Base-by-base conservation (phyloP, 2,113 vertebrate species). In the Girardinichthys multiradiatus region DNA sequence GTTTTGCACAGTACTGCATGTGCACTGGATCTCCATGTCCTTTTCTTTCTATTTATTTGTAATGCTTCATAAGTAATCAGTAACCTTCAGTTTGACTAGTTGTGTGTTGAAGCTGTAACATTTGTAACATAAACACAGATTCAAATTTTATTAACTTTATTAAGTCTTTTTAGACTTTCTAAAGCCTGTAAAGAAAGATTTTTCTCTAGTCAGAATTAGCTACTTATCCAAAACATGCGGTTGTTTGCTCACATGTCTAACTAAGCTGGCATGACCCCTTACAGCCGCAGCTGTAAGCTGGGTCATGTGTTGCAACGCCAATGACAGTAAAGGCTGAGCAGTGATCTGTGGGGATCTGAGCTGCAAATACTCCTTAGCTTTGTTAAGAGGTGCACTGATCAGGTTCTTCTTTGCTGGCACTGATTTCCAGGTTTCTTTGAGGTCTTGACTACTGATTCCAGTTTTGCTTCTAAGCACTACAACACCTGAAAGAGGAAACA, bases 191-290 rank as follows among this genome's bases (percentile, higher is more conserved):
- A 13, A 2, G 35, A 14, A 42, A 33, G 54, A 27, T 45, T 60
- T 68, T 14, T 39, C 39, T 62, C 33, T 12, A 13, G n/a, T 78
- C 65, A 42, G 72, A 57, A 67, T 48, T 64, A 67, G 59, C 45
- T 37, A 10, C 62, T 45, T 57, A 81, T 48, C 68, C 0, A 6
- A 26, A 37, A 45, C 74, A 79, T 66, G 63, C 81, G 64, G 74
- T 35, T 79, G 82, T 81, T 86, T 79, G 62, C 73, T 74, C 33
- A 51, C 74, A 67, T 60, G 71, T 59, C 51, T 27, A 30, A 39
- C 61, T 74, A 80, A 80, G 75, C 83, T 54, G 9, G 19, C 63
- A 7, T 33, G 70, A 82, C 62, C 70, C 80, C 67, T 71, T 72
- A 76, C 81, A 85, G n/a, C 65, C 72, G 68, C 42, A 28, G 57